Base-by-base conservation (phyloP, 2,888 invertebrate genomes). In the Folsomia manolachei region DNA sequence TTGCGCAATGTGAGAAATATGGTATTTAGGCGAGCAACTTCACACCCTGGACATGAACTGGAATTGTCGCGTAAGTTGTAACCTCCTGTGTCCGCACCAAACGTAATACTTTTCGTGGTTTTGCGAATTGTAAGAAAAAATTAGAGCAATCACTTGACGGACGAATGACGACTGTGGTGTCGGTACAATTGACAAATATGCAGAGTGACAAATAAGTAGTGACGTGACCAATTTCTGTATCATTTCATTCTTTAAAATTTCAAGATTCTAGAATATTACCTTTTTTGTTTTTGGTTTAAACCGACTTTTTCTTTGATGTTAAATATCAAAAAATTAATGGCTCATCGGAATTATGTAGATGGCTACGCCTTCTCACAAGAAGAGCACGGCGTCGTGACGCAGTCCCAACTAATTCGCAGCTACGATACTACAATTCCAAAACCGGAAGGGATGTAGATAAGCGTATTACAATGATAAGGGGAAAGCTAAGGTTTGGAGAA, bases 331-430 rank as follows among this genome's bases (percentile, higher is more conserved):
- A n/a, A n/a, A n/a, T n/a, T 39, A 39, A 39, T 14, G 39, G 14
- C 4, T 39, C 27, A 18, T 61, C 27, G 1, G 23, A 66, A 39
- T n/a, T n/a, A 69, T 56, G 78, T 86, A 97, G 96, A 96, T 90
- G 97, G 97, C 78, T 97, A 93, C 87, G 97, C 98, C 81, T 99
- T 99, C 87, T 98, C 97, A 62, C 98, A 98, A 90, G 98, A 98
- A 86, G 98, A 99, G 87, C 94, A 95, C 83, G 97, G 96, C 80
- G 93, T 91, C 82, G 93, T 98, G 78, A 91, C 94, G 68, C 94
- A 97, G 87, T 92, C 95, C 80, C 94, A 94, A 83, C 90, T 97
- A 83, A 96, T 98, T 84, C 90, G 97, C 84, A 94, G 94, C 69
- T 97, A 97, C 89, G 93, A 97, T 87, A 95, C 96, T 81, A 94